Percentiles rank a stretch among this genome's conserved stretches.
phyloP scores from a whole-genome alignment of 1,140 invertebrate genomes.

The Agrypnia vestita region DNA sequence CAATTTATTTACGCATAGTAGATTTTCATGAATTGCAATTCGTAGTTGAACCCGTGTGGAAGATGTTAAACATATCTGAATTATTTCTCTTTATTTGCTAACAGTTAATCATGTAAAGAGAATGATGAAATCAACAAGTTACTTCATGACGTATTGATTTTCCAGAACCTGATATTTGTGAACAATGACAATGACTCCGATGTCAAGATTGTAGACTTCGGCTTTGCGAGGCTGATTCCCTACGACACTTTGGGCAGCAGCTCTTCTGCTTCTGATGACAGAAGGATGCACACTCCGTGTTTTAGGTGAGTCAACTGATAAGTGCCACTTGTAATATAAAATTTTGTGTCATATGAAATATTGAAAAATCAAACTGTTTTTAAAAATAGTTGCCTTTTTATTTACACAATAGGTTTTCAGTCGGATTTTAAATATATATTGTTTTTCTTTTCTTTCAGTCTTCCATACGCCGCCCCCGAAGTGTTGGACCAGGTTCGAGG shows the following conservation, averaged over 20 bases:
- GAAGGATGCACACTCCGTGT: conserved; percentile 55
- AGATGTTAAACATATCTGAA: no score
- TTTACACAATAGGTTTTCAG: neutral
- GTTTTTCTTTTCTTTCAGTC: conserved; percentile 33
- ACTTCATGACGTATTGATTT: neutral
- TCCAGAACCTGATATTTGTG: conserved; percentile 55
- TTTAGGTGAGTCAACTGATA: conserved; percentile 50
- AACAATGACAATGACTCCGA: neutral
- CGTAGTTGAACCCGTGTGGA: no score
- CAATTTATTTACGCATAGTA: no score
- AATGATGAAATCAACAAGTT: no score
- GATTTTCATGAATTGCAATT: no score
- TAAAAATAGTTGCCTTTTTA: neutral
- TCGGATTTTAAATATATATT: neutral
- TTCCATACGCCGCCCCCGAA: conserved; percentile 92
- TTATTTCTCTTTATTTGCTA: neutral
- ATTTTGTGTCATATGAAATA: neutral
- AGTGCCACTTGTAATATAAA: neutral
- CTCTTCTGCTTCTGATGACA: conserved; percentile 18
- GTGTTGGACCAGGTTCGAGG: conserved; percentile 78
- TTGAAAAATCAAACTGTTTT: neutral
- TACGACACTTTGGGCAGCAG: neutral
- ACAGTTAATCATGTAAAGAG: no score
- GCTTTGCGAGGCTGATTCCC: conserved; percentile 51
- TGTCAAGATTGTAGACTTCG: conserved; percentile 59